Evolutionary conservation across 2,888 invertebrate genomes (phyloP).

Genomic region (Epirrita christyi): DNA sequence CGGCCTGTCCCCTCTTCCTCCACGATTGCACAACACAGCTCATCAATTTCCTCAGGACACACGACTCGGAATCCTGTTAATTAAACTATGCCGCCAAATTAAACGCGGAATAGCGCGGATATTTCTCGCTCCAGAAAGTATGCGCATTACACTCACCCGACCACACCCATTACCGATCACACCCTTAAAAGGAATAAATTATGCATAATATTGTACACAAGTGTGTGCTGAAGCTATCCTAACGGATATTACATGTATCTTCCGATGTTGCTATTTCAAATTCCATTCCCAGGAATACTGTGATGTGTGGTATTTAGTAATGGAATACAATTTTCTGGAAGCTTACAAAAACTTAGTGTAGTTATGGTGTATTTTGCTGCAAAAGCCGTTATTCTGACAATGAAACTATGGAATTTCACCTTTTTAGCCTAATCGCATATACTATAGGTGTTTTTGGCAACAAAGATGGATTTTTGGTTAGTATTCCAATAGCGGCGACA

Average conservation of each 20-base stretch:
- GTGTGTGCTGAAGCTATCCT: constrained; percentile 26
- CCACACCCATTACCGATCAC: too few species aligned
- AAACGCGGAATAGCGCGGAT: constrained; percentile 52
- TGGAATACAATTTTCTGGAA: neutral
- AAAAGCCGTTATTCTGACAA: too few species aligned
- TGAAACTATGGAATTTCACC: too few species aligned
- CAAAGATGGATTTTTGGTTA: too few species aligned
- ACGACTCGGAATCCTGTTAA: constrained; percentile 75
- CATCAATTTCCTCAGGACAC: constrained; percentile 78
- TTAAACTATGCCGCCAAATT: constrained; percentile 78
- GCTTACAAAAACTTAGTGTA: neutral
- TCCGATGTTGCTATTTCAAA: constrained; percentile 25
- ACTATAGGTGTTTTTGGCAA: too few species aligned
- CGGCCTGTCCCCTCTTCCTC: constrained; percentile 11
- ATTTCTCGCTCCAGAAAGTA: constrained; percentile 43
- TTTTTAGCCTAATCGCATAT: too few species aligned
- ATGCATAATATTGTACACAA: constrained; percentile 28
- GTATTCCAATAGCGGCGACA: too few species aligned
- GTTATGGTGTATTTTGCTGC: too few species aligned
- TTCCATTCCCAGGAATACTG: constrained; percentile 16
- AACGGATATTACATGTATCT: constrained; percentile 30
- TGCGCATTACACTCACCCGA: constrained; percentile 40
- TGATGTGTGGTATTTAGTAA: constrained; percentile 5
- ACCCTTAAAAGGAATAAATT: constrained; percentile 31
- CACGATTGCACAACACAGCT: constrained; percentile 63